Percentiles rank a stretch among this genome's conserved stretches.
These are phyloP conservation scores for Nyleta sp. DNA, from an alignment of 2,888 invertebrate species.

Conservation along the genomic window DNA sequence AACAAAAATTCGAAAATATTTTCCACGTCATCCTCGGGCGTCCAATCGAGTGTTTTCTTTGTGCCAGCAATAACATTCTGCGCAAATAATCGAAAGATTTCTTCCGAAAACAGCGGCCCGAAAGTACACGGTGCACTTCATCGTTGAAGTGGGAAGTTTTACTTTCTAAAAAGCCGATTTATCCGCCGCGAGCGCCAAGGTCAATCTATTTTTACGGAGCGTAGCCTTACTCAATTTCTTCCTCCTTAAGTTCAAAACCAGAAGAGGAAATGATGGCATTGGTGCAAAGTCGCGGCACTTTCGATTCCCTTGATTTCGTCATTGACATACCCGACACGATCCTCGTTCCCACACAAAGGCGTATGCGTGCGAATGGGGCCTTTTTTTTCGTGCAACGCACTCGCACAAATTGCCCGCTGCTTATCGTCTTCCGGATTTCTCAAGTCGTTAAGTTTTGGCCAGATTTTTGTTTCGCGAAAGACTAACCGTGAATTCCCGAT, in stretches of 20 bases:
- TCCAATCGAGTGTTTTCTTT: too few species aligned
- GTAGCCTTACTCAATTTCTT: slow-evolving; percentile 56
- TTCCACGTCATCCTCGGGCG: too few species aligned
- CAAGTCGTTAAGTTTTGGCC: slow-evolving; percentile 2
- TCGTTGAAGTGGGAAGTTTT: slow-evolving; percentile 4
- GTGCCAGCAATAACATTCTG: too few species aligned
- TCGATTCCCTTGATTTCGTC: slow-evolving; percentile 52
- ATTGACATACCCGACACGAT: slow-evolving; percentile 41
- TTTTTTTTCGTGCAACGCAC: slow-evolving; percentile 14
- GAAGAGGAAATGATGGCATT: slow-evolving; percentile 52
- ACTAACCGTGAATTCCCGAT: too few species aligned
- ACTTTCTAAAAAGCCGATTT: slow-evolving; percentile 52
- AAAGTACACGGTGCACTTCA: too few species aligned
- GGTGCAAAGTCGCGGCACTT: slow-evolving; percentile 37
- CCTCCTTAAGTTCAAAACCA: slow-evolving; percentile 52
- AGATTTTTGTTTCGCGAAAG: too few species aligned
- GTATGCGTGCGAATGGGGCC: slow-evolving; percentile 34
- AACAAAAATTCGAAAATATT: too few species aligned
- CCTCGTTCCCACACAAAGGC: slow-evolving; percentile 23
- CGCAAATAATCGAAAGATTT: too few species aligned
- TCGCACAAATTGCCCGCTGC: slow-evolving; percentile 7
- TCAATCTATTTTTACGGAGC: slow-evolving; percentile 49
- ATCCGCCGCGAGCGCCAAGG: slow-evolving; percentile 41
- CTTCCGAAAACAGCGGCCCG: too few species aligned
- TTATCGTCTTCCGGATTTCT: slow-evolving; percentile 25